phyloP scores from a whole-genome alignment of 2,888 invertebrate genomes.

The Hemistola chrysoprasaria region DNA sequence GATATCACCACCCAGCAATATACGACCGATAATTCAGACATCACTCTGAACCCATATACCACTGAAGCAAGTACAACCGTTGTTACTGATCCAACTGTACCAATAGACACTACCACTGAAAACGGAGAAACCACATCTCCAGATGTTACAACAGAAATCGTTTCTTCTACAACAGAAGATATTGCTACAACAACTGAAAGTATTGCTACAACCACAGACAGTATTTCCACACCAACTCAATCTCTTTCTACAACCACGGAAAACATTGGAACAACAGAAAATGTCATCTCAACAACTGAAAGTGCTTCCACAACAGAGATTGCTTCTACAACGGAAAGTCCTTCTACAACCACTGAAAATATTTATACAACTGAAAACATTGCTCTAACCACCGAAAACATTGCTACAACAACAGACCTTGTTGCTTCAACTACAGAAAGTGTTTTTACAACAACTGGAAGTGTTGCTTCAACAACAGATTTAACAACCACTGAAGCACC shows the following conservation, averaged over 20 bases:
- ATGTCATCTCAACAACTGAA: neutral
- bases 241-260: neutral
- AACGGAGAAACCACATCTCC: neutral
- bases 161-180: constrained; percentile 1
- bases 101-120: neutral
- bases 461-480: neutral
- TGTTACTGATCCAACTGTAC: neutral
- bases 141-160: constrained; percentile 5
- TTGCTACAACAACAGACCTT: neutral
- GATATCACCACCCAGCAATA: constrained; percentile 2
- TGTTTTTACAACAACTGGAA: neutral
- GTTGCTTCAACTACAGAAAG: neutral
- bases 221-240: neutral
- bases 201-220: neutral
- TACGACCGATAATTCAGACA: too few relatives aligned
- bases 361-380: neutral
- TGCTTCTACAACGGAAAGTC: neutral
- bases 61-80: constrained; percentile 8
- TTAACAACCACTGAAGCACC: neutral
- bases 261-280: neutral
- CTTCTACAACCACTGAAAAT: constrained; percentile 2
- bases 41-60: too few relatives aligned
- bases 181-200: constrained; percentile 2
- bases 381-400: neutral
- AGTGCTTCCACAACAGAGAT: constrained; percentile 1